Percentiles rank a stretch among this genome's conserved stretches.
Evolutionary conservation across 1,140 invertebrate species (phyloP).

Genomic region (Hycleus cichorii): DNA sequence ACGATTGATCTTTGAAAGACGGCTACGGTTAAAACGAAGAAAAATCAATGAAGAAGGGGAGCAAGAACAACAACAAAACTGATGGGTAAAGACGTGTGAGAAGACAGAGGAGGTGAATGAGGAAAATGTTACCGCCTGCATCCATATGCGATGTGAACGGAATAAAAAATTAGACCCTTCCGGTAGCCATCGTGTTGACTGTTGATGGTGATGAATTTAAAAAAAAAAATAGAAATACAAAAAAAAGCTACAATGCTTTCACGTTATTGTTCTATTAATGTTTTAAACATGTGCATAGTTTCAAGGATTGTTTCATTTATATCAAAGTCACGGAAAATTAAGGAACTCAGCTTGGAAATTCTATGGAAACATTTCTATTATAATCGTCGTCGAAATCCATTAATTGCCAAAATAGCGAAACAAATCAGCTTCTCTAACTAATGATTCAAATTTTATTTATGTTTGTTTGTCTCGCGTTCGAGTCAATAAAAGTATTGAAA

Average conservation of each 20-base stretch:
- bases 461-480: too few species aligned
- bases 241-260: conserved; percentile 1
- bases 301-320: not conserved
- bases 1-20: conserved; percentile 7
- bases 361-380: not conserved
- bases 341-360: not conserved
- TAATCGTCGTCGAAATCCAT: not conserved
- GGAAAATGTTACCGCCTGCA: conserved; percentile 17
- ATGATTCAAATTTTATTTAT: too few species aligned
- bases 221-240: conserved; percentile 1
- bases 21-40: conserved; percentile 1
- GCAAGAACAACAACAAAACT: not conserved
- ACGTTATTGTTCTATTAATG: conserved; percentile 10
- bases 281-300: conserved; percentile 13
- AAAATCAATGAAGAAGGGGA: conserved; percentile 4
- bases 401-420: not conserved
- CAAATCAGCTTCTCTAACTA: too few species aligned
- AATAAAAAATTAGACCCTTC: conserved; percentile 24
- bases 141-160: conserved; percentile 22
- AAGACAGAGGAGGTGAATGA: not conserved
- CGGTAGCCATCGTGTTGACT: conserved; percentile 15
- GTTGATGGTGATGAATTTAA: conserved; percentile 23
- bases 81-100: not conserved
- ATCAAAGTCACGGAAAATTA: not conserved
- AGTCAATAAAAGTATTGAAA: too few species aligned